These are phyloP conservation scores for Empis livida DNA, from an alignment of 2,888 invertebrate species.

Conservation along the genomic window DNA sequence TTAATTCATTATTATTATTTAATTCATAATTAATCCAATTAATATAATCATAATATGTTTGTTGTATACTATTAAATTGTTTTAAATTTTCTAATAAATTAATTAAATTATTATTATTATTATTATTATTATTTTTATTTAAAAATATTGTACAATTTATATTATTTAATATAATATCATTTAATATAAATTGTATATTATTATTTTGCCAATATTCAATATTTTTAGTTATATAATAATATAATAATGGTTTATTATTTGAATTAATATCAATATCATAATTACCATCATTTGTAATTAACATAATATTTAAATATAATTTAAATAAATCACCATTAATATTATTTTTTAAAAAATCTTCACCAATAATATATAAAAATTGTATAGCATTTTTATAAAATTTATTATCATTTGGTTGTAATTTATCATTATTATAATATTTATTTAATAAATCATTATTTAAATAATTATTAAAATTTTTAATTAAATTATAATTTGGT, in stretches of 20 bases:
- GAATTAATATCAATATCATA: not conserved
- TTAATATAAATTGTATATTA: not conserved
- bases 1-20: not conserved
- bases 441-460: not conserved
- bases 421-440: not conserved
- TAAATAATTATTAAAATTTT: not conserved
- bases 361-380: not conserved
- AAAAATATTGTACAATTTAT: not conserved
- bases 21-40: not conserved
- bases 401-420: not conserved
- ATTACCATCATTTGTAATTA: not conserved
- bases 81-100: not conserved
- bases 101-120: no score
- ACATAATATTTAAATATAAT: not conserved
- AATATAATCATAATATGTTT: not conserved
- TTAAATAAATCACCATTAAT: not conserved
- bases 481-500: not conserved
- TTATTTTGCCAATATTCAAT: not conserved
- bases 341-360: not conserved
- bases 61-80: not conserved
- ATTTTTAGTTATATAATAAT: not conserved
- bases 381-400: not conserved
- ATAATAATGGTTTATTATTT: not conserved
- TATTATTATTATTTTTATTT: no score
- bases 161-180: no score